Conservation (phyloP, 2,113 vertebrate genomes). For the Ciconia maguari region DNA sequence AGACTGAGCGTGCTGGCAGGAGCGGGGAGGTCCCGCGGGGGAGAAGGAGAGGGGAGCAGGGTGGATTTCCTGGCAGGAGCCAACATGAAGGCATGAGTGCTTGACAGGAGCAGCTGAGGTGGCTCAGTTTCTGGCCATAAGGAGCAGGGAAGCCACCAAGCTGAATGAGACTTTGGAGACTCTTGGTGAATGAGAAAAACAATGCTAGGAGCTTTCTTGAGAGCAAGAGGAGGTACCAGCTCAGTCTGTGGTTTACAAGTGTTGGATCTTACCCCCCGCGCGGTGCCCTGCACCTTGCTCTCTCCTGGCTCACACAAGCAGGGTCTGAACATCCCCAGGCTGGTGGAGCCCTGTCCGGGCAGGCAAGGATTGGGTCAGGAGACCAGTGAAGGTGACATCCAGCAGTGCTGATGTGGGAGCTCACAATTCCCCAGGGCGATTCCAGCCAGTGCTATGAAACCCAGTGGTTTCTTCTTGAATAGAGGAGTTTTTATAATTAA, state of each 20-base stretch:
- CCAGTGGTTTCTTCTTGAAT: rapidly evolving
- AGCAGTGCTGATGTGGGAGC: rapidly evolving
- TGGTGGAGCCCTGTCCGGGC: background rate
- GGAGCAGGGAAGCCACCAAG: background rate
- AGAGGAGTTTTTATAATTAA: background rate
- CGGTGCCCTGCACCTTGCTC: rapidly evolving
- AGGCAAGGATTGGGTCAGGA: background rate
- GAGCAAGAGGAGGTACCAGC: background rate
- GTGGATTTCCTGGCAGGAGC: background rate
- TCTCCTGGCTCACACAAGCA: rapidly evolving
- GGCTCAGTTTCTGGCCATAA: background rate
- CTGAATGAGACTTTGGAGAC: background rate
- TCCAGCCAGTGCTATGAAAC: background rate
- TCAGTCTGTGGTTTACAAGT: background rate
- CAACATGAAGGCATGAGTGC: background rate
- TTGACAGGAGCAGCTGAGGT: background rate
- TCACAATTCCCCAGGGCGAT: background rate
- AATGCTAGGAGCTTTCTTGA: background rate
- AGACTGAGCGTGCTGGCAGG: background rate
- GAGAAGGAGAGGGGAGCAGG: background rate
- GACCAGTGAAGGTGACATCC: background rate
- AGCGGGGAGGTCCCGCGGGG: rapidly evolving
- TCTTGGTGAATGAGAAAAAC: background rate
- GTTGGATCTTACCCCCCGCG: rapidly evolving
- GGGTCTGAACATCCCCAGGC: rapidly evolving